A percentile compares a stretch with the other conserved stretches of the same genome.
phyloP scores from a whole-genome alignment of 92 coral and sea anemone genomes.

The Pocillopora meandrina region DNA sequence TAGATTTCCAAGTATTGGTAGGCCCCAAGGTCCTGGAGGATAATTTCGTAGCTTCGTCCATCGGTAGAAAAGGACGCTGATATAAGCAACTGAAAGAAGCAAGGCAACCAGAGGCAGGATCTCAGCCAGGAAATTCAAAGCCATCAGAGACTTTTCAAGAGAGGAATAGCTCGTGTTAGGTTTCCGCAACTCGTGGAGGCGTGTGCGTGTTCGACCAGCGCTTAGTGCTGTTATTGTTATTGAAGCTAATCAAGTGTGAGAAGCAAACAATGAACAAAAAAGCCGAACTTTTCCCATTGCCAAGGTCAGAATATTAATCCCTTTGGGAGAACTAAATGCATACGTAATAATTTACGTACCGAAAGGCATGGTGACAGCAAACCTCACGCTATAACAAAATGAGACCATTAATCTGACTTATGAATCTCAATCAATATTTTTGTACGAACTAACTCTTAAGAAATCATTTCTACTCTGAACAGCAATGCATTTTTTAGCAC shows the following conservation, averaged over 20 bases:
- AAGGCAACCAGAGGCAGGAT: background rate
- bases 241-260: conserved; percentile 31
- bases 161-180: background rate
- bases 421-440: background rate
- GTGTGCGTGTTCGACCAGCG: conserved; percentile 7
- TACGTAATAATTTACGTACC: no score
- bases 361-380: no score
- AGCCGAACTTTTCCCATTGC: conserved; percentile 3
- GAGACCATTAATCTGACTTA: background rate
- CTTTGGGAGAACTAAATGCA: background rate
- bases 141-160: background rate
- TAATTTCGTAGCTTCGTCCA: conserved; percentile 26
- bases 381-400: no score
- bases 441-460: background rate
- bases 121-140: background rate
- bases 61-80: conserved; percentile 14
- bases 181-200: background rate
- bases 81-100: background rate
- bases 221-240: background rate
- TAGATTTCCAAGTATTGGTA: conserved; percentile 74
- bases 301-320: conserved; percentile 25
- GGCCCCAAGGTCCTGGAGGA: conserved; percentile 80
- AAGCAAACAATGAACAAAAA: conserved; percentile 1
- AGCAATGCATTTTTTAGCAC: background rate
- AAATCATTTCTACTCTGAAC: background rate